Evolutionary conservation across 2,888 invertebrate species (phyloP).

Genomic region (Chrysolina haemoptera): DNA sequence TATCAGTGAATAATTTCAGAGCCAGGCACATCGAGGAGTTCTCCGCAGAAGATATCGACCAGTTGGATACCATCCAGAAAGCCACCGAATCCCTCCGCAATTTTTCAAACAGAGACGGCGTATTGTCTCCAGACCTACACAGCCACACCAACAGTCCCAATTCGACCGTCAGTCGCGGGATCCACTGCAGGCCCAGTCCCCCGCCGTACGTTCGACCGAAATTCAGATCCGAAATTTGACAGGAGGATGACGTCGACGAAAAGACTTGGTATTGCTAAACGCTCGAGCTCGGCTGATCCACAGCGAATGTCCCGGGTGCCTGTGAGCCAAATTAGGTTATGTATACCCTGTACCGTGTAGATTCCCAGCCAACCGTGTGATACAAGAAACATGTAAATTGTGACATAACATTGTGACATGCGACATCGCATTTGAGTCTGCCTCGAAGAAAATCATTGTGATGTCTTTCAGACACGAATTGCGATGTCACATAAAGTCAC

Average conservation of each 20-base stretch:
- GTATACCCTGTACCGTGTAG: no score
- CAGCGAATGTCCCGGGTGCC: no score
- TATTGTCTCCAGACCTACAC: slow-evolving; percentile 62
- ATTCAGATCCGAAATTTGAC: slow-evolving; percentile 74
- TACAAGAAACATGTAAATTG: no score
- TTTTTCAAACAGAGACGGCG: slow-evolving; percentile 68
- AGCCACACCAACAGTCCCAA: slow-evolving; percentile 66
- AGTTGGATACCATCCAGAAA: slow-evolving; percentile 74
- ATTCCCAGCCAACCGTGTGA: no score
- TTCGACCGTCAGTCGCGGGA: slow-evolving; percentile 64
- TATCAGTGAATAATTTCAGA: slow-evolving; percentile 51
- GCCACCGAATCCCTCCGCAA: slow-evolving; percentile 76
- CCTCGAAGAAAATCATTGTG: no score
- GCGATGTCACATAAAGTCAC: no score
- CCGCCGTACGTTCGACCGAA: slow-evolving; percentile 74
- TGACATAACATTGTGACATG: no score
- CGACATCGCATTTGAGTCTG: no score
- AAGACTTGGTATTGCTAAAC: slow-evolving; percentile 54
- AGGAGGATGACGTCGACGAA: slow-evolving; percentile 61
- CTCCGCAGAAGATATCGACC: slow-evolving; percentile 76
- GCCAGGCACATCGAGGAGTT: slow-evolving; percentile 67
- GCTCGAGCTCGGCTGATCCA: background rate
- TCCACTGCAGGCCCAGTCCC: slow-evolving; percentile 73
- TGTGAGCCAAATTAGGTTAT: no score
- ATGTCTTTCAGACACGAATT: no score